Evolutionary conservation across 2,113 vertebrate species (phyloP), one percentile per base, ranked within the genome.

Genomic region (Eptesicus fuscus): DNA sequence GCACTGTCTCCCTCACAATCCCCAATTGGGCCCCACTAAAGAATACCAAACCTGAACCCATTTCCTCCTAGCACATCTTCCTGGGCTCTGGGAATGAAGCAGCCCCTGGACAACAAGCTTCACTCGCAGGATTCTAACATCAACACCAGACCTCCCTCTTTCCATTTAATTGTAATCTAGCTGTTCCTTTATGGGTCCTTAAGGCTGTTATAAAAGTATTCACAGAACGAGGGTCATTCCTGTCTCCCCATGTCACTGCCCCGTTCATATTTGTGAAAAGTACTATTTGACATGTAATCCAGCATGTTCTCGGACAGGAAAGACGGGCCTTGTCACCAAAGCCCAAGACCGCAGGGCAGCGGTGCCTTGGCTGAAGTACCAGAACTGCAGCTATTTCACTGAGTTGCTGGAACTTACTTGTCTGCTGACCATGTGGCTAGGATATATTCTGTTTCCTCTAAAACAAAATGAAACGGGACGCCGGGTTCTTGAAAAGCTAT

Each of bases 211-310:
- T 18, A 63, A 74, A 92, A 56, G 47, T 7, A 67, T 77, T 92
- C 76, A 44, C 9, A 90, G 77, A 88, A 40, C 0, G 0, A 87
- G 56, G 9, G 22, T 79, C 42, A 28, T 42, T 47, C 56, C 65
- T 61, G 1, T 92, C 35, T 94, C 35, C 53, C 79, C 2, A 4
- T 18, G 40, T 42, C 32, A 14, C 18, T 47, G 18, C 12, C 56
- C 76, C 71, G 49, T 59, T 74, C 63, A 83, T 7, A 79, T 53
- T 70, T 79, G 30, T n/a, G 25, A 42, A 89, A 83, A 63, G 20
- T 32, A 51, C 30, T 25, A 20, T n/a, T 42, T 76, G 49, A 59
- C 67, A 32, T 1, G 6, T 59, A n/a, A 56, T 35, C 42, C 18
- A 59, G 79, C 35, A 23, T 47, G 32, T 63, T 82, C 69, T 83